Base-by-base conservation (phyloP, 2,113 vertebrate species). In the Scolopax mira region DNA sequence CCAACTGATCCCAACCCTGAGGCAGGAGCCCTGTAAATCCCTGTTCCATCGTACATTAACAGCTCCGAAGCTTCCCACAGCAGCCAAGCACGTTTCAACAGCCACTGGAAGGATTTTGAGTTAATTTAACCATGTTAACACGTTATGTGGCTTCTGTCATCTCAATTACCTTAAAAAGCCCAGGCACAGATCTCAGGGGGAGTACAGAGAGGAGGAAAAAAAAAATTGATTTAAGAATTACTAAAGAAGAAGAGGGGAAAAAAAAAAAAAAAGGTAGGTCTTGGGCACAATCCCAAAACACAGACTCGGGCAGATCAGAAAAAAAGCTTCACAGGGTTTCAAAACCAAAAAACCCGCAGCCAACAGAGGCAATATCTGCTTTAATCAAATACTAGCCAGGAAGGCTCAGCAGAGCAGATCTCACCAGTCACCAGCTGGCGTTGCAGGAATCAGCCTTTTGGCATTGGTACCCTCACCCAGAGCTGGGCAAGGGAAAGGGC, bases 91-190 rank as follows among this genome's bases (percentile, higher is more conserved):
- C 1, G 0, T 79, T 83, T 46, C 60, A 78, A 84, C 58, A 80
- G 70, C 66, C 30, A 39, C 60, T 27, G 84, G 33, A 84, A 90
- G n/a, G 84, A 72, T 64, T 93, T 57, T 37, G n/a, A 66, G 67
- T 80, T 73, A 80, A 88, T 87, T 89, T 85, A 88, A 54, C 57
- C 42, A 60, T 0, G 0, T 73, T 90, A 91, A 79, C 39, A 85
- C 6, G 1, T 74, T 85, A 37, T 5, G 42, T 84, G 75, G 73
- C 57, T 85, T 86, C 72, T 96, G 52, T 67, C 72, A 89, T 79
- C 48, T 80, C 83, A 71, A 55, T 70, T 73, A 94, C 80, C 88
- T 66, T 80, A 70, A 94, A 95, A 89, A 78, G 9, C 46, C 37
- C 83, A 80, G 54, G 90, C 77, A 92, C 7, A 48, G 39, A 75